Conservation (phyloP, 2,797 vertebrate species). For the Molossus alvarezi region DNA sequence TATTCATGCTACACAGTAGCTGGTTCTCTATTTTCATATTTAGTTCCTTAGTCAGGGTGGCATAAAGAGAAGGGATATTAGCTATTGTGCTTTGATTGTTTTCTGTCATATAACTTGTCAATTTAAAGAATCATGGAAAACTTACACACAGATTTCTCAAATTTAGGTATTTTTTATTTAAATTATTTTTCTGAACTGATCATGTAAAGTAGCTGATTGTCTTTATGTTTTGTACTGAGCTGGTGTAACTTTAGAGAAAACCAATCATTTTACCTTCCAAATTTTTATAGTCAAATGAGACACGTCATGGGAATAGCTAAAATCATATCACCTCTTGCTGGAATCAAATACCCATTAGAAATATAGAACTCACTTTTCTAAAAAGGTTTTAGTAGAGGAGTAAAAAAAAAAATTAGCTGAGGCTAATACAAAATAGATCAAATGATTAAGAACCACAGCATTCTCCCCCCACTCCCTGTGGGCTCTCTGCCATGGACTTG, state of each 20-base stretch:
- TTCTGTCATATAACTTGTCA: neutral
- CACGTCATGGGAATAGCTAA: neutral
- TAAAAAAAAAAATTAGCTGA: constrained; percentile 10
- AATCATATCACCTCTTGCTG: neutral
- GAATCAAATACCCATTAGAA: neutral
- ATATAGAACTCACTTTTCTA: neutral
- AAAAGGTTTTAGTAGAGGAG: constrained; percentile 9
- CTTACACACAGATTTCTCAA: neutral
- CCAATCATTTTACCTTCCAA: constrained; percentile 38
- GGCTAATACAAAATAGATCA: constrained; percentile 48
- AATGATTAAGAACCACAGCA: neutral
- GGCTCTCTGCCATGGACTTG: neutral
- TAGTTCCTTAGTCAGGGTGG: neutral
- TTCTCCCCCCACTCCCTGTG: neutral
- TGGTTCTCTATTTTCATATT: neutral
- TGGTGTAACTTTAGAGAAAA: neutral
- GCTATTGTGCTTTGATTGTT: neutral
- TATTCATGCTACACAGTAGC: neutral
- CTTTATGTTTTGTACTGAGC: neutral
- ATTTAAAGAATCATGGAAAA: neutral
- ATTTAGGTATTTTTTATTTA: neutral
- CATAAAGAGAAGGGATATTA: neutral
- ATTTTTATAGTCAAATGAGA: neutral
- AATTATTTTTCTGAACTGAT: neutral
- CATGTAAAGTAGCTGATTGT: neutral